These are phyloP conservation scores for Columba janthina DNA, from an alignment of 2,113 vertebrate genomes.

Conservation along the genomic window DNA sequence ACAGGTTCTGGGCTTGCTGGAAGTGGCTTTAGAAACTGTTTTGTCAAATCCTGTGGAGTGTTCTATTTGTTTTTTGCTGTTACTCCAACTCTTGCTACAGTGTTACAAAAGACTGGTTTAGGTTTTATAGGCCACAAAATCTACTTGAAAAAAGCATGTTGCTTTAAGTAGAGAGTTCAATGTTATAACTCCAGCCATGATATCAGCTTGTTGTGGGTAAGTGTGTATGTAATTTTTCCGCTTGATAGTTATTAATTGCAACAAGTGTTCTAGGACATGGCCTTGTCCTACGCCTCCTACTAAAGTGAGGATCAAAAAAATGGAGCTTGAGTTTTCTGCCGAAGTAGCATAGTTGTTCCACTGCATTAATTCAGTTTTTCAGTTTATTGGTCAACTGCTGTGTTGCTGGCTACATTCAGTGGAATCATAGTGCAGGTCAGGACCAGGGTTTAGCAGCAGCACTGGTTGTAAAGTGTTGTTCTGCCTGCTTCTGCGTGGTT, in stretches of 20 bases:
- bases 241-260: not conserved
- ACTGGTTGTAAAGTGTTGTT: not conserved
- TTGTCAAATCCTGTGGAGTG: not conserved
- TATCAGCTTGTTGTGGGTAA: not conserved
- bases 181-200: not conserved
- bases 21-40: not conserved
- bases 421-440: rapidly evolving
- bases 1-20: not conserved
- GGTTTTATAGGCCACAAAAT: not conserved
- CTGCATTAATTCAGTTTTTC: not conserved
- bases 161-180: not conserved
- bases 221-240: not conserved
- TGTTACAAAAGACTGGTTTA: not conserved
- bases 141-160: not conserved
- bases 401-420: not conserved
- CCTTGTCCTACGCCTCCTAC: not conserved
- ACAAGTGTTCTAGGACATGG: not conserved
- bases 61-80: not conserved
- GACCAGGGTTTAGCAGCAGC: not conserved
- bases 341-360: not conserved
- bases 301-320: not conserved
- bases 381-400: not conserved
- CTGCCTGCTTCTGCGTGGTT: not conserved
- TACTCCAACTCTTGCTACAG: not conserved
- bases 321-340: not conserved